A percentile compares a stretch with the other conserved stretches of the same genome.
Evolutionary conservation across 1,140 invertebrate genomes (phyloP).

Genomic region (Thaumatotibia leucotreta): DNA sequence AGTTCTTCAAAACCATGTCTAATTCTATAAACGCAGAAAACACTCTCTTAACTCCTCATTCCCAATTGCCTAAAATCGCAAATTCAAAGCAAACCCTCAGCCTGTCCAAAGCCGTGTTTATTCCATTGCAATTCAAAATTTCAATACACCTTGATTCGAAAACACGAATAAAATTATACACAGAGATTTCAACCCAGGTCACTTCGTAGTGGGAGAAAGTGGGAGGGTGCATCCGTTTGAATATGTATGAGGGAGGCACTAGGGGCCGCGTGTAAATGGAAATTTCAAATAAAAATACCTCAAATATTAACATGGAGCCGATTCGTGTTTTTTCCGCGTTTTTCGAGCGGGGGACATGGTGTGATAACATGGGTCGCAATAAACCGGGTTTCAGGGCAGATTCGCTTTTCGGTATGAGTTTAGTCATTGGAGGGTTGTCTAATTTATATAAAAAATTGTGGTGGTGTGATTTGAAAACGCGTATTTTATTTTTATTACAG

Average conservation of each 20-base stretch:
- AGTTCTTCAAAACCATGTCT: too few relatives aligned
- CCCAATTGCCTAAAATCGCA: not conserved
- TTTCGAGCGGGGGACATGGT: slow-evolving; percentile 50
- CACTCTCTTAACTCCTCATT: not conserved
- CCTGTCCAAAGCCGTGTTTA: not conserved
- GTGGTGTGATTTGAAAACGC: too few relatives aligned
- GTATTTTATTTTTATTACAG: too few relatives aligned
- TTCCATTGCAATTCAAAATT: not conserved
- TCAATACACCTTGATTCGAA: slow-evolving; percentile 9
- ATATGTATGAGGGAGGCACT: slow-evolving; percentile 76
- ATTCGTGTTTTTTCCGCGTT: slow-evolving; percentile 64
- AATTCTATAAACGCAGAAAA: too few relatives aligned
- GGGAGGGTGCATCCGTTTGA: slow-evolving; percentile 73
- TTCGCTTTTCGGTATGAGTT: too few relatives aligned
- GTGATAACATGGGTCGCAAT: slow-evolving; percentile 55
- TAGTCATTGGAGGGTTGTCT: too few relatives aligned
- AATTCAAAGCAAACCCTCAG: not conserved
- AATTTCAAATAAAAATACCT: slow-evolving; percentile 75
- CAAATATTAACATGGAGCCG: slow-evolving; percentile 73
- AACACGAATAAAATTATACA: not conserved
- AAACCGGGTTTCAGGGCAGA: slow-evolving; percentile 40
- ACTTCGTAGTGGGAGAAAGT: slow-evolving; percentile 42
- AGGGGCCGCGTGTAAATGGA: slow-evolving; percentile 68
- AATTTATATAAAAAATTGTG: too few relatives aligned
- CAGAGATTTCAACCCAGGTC: not conserved